A percentile compares a stretch with the other conserved stretches of the same genome.
phyloP scores from a whole-genome alignment of 1,140 invertebrate genomes.

The Trypoxylus dichotomus region DNA sequence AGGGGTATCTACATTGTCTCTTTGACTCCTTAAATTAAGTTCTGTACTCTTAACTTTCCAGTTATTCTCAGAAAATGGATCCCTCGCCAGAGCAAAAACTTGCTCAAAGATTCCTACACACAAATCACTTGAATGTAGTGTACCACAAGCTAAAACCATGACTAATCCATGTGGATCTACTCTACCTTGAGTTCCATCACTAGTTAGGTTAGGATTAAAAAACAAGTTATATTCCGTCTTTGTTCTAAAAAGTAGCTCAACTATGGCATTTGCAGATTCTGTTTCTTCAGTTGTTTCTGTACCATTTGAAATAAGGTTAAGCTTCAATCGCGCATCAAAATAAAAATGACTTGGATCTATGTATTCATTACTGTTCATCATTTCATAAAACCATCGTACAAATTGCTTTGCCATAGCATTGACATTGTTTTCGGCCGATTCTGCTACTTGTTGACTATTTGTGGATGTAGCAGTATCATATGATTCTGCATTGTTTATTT shows the following conservation, averaged over 20 bases:
- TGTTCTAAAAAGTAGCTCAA: slow-evolving; percentile 51
- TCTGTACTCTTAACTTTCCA: slow-evolving; percentile 63
- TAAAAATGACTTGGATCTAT: slow-evolving; percentile 61
- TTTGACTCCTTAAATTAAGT: slow-evolving; percentile 49
- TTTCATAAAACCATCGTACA: slow-evolving; percentile 63
- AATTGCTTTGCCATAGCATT: slow-evolving; percentile 60
- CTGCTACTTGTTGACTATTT: neutral
- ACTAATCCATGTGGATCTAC: slow-evolving; percentile 65
- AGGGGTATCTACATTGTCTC: slow-evolving; percentile 27
- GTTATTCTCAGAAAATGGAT: slow-evolving; percentile 62
- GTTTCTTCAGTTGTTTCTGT: slow-evolving; percentile 30
- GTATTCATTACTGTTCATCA: slow-evolving; percentile 56
- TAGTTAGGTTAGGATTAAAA: slow-evolving; percentile 63
- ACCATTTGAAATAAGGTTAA: neutral
- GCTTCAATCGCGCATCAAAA: slow-evolving; percentile 51
- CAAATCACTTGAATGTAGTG: slow-evolving; percentile 56
- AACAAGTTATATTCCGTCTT: slow-evolving; percentile 55
- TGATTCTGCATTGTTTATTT: neutral
- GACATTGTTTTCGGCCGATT: slow-evolving; percentile 37
- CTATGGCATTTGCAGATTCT: slow-evolving; percentile 42
- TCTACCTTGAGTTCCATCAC: slow-evolving; percentile 58
- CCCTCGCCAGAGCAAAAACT: slow-evolving; percentile 61
- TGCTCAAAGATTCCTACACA: slow-evolving; percentile 68
- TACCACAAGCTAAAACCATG: slow-evolving; percentile 62
- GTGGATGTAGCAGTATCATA: neutral